Evolutionary conservation across 2,888 invertebrate species (phyloP).

Genomic region (Acanthosepion esculentum): DNA sequence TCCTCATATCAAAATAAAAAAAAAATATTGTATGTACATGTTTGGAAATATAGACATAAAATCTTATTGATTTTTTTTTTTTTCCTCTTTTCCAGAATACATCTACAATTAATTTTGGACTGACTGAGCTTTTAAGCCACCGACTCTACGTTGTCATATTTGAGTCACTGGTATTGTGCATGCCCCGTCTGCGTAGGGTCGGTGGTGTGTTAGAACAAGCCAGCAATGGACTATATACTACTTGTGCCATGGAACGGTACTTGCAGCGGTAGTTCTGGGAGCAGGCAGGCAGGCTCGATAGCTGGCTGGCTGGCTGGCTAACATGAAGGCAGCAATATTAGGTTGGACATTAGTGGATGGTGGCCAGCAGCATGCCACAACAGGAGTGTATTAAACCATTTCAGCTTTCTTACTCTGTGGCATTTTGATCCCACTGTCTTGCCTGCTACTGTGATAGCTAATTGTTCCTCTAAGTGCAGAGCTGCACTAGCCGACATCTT

Average conservation of each 20-base stretch:
- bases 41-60: neutral
- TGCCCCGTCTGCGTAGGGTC: constrained; percentile 33
- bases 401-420: constrained; percentile 17
- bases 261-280: constrained; percentile 33
- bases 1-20: too few species aligned
- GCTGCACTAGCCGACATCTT: constrained; percentile 33
- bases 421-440: neutral
- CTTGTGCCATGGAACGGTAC: constrained; percentile 3
- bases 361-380: neutral
- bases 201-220: constrained; percentile 33
- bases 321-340: constrained; percentile 22
- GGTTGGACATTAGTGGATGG: constrained; percentile 33
- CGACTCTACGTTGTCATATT: constrained; percentile 33
- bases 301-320: neutral
- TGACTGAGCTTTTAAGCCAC: constrained; percentile 33
- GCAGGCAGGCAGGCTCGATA: constrained; percentile 1
- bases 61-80: neutral
- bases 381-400: neutral
- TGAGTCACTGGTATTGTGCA: constrained; percentile 33
- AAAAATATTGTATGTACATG: neutral
- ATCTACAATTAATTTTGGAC: constrained; percentile 33
- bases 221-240: constrained; percentile 22
- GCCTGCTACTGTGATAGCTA: constrained; percentile 33
- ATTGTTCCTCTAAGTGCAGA: neutral
- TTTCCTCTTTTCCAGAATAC: neutral